phyloP scores from a whole-genome alignment of 2,888 invertebrate species.

The Euplagia quadripunctaria region DNA sequence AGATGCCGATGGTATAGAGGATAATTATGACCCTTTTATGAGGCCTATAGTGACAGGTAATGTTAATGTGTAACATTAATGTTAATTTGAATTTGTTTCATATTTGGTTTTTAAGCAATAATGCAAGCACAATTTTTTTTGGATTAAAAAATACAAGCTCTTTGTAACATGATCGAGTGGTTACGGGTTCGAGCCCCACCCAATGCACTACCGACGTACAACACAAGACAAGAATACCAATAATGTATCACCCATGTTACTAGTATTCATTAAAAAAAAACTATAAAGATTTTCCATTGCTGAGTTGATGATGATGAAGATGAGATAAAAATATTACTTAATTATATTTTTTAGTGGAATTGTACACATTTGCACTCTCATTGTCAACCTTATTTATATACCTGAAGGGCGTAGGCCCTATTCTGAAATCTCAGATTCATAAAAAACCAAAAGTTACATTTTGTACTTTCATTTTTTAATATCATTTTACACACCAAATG shows the following conservation, averaged over 20 bases:
- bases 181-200: too few species aligned
- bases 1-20: slow-evolving; percentile 36
- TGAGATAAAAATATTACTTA: background rate
- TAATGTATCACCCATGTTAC: too few species aligned
- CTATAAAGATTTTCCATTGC: background rate
- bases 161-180: background rate
- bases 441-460: background rate
- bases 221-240: background rate
- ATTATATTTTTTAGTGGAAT: background rate
- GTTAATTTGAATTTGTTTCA: background rate
- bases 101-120: background rate
- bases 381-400: background rate
- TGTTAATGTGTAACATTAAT: background rate
- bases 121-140: too few species aligned
- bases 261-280: too few species aligned
- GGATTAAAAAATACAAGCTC: background rate
- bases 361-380: background rate
- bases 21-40: slow-evolving; percentile 40
- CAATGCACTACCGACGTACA: too few species aligned
- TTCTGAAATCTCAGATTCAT: background rate
- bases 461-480: too few species aligned
- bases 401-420: too few species aligned
- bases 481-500: too few species aligned
- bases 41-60: slow-evolving; percentile 43
- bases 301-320: background rate